Conservation (phyloP, 2,797 vertebrate species). For the Siniperca obscura region DNA sequence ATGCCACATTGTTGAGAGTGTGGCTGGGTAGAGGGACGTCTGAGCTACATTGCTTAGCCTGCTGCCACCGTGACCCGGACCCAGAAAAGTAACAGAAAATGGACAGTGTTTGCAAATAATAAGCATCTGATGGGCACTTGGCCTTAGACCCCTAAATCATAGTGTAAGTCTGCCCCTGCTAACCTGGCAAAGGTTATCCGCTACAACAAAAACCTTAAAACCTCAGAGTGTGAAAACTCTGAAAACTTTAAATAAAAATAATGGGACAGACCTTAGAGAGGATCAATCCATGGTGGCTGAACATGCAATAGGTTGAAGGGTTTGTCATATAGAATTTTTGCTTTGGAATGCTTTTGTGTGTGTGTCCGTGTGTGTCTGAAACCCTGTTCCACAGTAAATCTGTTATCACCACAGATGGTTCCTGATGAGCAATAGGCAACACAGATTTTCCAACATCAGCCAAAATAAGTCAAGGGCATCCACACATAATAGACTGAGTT, state of each 20-base stretch:
- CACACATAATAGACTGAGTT: slow-evolving; percentile 22
- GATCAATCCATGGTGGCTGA: not conserved
- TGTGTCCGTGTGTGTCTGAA: slow-evolving; percentile 12
- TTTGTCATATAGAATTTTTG: not conserved
- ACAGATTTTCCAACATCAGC: slow-evolving; percentile 57
- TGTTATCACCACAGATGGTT: slow-evolving; percentile 83
- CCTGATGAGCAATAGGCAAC: slow-evolving; percentile 77
- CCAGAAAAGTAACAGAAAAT: not conserved
- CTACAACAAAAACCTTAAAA: not conserved
- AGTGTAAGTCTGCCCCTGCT: not conserved
- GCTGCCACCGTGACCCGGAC: not conserved
- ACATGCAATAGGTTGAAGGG: not conserved
- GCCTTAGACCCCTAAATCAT: not conserved
- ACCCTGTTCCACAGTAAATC: slow-evolving; percentile 75
- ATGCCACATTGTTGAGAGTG: not conserved
- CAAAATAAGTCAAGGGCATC: slow-evolving; percentile 63
- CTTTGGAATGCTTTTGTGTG: not conserved
- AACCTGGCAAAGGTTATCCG: not conserved
- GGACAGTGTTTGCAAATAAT: not conserved
- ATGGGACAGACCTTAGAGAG: not conserved
- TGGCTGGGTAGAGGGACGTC: not conserved
- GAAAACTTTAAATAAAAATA: not conserved
- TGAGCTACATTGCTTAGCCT: not conserved
- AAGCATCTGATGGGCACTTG: too few species aligned
- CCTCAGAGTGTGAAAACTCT: not conserved